These are phyloP conservation scores for Achatina immaculata DNA, from an alignment of 1,140 invertebrate genomes.

Conservation along the genomic window DNA sequence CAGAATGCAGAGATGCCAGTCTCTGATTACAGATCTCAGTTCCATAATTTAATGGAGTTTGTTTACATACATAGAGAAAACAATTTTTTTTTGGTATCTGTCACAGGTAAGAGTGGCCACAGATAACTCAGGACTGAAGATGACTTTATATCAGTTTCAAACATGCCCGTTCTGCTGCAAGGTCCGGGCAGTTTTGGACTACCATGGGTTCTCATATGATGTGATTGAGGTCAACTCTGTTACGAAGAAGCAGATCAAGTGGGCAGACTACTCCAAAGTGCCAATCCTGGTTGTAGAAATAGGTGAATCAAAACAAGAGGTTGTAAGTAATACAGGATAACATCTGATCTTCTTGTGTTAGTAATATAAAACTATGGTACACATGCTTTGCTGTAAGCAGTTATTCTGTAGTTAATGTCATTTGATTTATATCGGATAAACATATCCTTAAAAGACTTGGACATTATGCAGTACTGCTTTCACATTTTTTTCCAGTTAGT, in stretches of 20 bases:
- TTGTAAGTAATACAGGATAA: slow-evolving; percentile 60
- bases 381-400: no score
- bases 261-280: slow-evolving; percentile 96
- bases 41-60: no score
- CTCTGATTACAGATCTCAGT: no score
- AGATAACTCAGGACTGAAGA: slow-evolving; percentile 82
- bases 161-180: slow-evolving; percentile 99
- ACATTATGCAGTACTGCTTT: no score
- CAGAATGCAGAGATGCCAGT: no score
- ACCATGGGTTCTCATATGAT: slow-evolving; percentile 93
- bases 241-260: slow-evolving; percentile 89
- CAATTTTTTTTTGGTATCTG: slow-evolving; percentile 71
- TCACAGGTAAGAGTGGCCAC: slow-evolving; percentile 68
- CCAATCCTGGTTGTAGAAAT: slow-evolving; percentile 89
- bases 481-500: no score
- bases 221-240: slow-evolving; percentile 98
- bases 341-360: not conserved
- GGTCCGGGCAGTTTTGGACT: slow-evolving; percentile 92
- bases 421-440: no score
- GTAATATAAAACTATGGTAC: not conserved
- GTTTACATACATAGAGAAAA: no score
- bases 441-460: no score
- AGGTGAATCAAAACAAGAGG: slow-evolving; percentile 73
- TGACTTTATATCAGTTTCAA: slow-evolving; percentile 95
- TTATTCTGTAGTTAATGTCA: no score